Evolutionary conservation across 2,888 invertebrate species (phyloP).

Genomic region (Agrochola macilenta): DNA sequence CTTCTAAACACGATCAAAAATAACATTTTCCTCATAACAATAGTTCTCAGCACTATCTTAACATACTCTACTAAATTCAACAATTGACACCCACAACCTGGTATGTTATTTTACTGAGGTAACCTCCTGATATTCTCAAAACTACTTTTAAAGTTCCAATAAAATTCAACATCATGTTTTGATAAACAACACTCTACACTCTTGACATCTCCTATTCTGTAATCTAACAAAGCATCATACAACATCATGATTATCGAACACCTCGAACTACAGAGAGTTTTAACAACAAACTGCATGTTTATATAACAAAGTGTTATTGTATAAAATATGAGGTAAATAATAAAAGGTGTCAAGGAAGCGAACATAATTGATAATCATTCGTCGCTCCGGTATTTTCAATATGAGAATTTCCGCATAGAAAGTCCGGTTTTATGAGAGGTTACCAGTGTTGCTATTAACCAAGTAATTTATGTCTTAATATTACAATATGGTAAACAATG

Average conservation of each 20-base stretch:
- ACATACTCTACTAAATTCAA: constrained; percentile 21
- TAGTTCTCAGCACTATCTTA: neutral
- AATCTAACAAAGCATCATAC: constrained; percentile 51
- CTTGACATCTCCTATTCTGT: constrained; percentile 22
- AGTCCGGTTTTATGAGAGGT: constrained; percentile 66
- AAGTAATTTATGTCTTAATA: constrained; percentile 44
- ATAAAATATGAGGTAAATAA: constrained; percentile 61
- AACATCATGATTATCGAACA: constrained; percentile 45
- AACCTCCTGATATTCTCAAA: constrained; percentile 34
- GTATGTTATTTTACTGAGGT: constrained; percentile 22
- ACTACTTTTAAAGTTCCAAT: constrained; percentile 32
- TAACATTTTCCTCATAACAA: neutral
- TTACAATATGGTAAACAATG: constrained; percentile 33
- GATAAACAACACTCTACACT: constrained; percentile 25
- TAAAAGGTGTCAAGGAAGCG: constrained; percentile 66
- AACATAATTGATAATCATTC: constrained; percentile 64
- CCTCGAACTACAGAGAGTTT: constrained; percentile 33
- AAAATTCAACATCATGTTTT: constrained; percentile 43
- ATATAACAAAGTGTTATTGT: constrained; percentile 61
- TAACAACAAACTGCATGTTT: constrained; percentile 47
- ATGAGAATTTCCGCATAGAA: constrained; percentile 70
- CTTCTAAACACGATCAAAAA: neutral
- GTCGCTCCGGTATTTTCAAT: constrained; percentile 62
- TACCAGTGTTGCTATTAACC: constrained; percentile 42
- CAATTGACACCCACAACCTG: constrained; percentile 4